Percentiles rank a stretch among this genome's conserved stretches.
Evolutionary conservation across 2,797 vertebrate genomes (phyloP).

Genomic region (Acanthurus tractus): DNA sequence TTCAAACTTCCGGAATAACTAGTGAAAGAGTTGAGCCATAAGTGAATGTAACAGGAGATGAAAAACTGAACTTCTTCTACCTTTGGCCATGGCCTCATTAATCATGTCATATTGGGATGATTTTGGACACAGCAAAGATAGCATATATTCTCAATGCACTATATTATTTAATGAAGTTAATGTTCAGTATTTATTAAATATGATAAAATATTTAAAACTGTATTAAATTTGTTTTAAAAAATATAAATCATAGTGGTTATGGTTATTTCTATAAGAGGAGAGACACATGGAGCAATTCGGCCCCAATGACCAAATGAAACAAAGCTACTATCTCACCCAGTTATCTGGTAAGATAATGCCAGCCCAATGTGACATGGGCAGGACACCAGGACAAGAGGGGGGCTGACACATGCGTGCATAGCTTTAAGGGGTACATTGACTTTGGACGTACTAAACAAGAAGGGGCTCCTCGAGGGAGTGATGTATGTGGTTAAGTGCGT

Average conservation of each 20-base stretch:
- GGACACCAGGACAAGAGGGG: conserved; percentile 37
- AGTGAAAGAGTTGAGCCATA: too few species aligned
- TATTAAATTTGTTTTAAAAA: too few species aligned
- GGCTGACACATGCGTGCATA: conserved; percentile 21
- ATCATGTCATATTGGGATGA: neutral
- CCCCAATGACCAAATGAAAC: conserved; percentile 37
- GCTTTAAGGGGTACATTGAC: conserved; percentile 52
- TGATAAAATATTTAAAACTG: neutral
- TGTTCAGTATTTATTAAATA: neutral
- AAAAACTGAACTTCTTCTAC: too few species aligned
- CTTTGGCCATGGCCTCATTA: too few species aligned
- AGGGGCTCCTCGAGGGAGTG: conserved; percentile 34
- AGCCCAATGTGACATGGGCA: conserved; percentile 47
- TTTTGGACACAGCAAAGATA: neutral
- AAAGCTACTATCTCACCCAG: conserved; percentile 52
- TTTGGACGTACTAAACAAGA: conserved; percentile 60
- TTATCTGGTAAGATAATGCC: conserved; percentile 40
- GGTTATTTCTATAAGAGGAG: conserved; percentile 4
- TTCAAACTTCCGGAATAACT: too few species aligned
- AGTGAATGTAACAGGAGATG: too few species aligned
- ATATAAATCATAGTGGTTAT: neutral
- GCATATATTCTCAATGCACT: neutral
- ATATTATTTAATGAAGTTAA: neutral
- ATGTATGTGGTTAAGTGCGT: neutral
- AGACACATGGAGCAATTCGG: neutral